These are phyloP conservation scores for Rhodophaea formosa DNA, from an alignment of 2,888 invertebrate species.

Conservation along the genomic window DNA sequence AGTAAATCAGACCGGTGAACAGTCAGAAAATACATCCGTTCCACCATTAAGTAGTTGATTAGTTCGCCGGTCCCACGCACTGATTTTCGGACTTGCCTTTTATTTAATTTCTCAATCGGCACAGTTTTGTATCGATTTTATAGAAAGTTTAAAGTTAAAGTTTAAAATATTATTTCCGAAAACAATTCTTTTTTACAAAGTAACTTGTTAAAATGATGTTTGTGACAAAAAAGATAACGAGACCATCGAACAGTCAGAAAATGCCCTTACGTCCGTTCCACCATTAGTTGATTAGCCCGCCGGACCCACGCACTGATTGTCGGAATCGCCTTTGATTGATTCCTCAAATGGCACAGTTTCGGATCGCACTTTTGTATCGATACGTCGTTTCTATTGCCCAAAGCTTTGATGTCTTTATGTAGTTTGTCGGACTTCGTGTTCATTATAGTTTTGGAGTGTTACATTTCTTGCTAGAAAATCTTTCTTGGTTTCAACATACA, in stretches of 20 bases:
- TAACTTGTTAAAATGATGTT: too few relatives aligned
- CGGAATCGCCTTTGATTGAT: conserved; percentile 73
- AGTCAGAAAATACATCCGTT: too few relatives aligned
- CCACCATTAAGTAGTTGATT: background rate
- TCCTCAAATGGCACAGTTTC: conserved; percentile 62
- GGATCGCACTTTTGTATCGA: conserved; percentile 20
- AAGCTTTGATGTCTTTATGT: conserved; percentile 5
- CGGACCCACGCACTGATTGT: conserved; percentile 70
- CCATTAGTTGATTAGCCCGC: conserved; percentile 77
- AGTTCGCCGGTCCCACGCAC: background rate
- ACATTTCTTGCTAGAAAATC: too few relatives aligned
- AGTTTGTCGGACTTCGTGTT: conserved; percentile 18
- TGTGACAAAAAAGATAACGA: background rate
- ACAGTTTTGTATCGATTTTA: background rate
- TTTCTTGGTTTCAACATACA: too few relatives aligned
- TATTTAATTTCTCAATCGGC: too few relatives aligned
- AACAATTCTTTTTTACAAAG: too few relatives aligned
- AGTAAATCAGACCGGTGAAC: too few relatives aligned
- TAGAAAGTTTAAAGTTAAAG: too few relatives aligned
- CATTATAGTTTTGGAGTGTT: background rate
- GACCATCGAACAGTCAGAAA: background rate
- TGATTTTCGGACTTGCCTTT: too few relatives aligned
- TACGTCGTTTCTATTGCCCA: background rate
- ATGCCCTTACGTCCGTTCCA: conserved; percentile 21
- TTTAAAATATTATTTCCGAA: too few relatives aligned